Evolutionary conservation across 64 coral and sea anemone species (phyloP).

Genomic region (Montipora sp.): DNA sequence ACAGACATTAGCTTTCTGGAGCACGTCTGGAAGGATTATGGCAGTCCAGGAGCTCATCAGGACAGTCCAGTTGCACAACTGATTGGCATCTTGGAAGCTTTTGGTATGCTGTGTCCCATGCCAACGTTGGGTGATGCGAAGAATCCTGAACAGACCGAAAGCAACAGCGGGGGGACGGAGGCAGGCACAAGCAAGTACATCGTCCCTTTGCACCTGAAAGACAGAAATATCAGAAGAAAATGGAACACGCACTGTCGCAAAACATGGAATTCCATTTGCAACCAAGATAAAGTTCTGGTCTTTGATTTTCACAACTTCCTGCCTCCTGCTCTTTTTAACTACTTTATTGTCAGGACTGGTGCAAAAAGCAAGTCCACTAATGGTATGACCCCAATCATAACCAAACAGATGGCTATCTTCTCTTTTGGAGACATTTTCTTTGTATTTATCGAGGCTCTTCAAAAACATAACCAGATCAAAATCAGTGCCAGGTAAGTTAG

Average conservation of each 20-base stretch:
- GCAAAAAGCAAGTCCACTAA: slow-evolving; percentile 21
- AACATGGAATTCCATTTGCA: slow-evolving; percentile 8
- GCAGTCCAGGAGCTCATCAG: neutral
- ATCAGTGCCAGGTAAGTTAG: slow-evolving; percentile 48
- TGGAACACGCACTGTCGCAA: neutral
- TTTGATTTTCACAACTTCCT: slow-evolving; percentile 19
- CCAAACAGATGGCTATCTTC: slow-evolving; percentile 53
- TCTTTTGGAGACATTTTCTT: slow-evolving; percentile 64
- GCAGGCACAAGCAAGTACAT: neutral
- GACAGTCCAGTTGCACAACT: neutral
- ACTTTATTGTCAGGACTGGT: slow-evolving; percentile 40
- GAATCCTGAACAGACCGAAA: neutral
- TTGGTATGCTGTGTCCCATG: slow-evolving; percentile 24
- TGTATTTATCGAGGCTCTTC: slow-evolving; percentile 37
- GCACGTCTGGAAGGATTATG: slow-evolving; percentile 46
- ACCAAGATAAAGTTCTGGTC: slow-evolving; percentile 5
- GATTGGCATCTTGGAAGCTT: slow-evolving; percentile 30
- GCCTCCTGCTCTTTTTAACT: slow-evolving; percentile 33
- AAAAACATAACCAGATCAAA: slow-evolving; percentile 59
- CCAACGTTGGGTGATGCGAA: neutral
- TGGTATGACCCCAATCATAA: slow-evolving; percentile 55
- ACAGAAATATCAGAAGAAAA: neutral
- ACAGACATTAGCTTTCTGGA: slow-evolving; percentile 13
- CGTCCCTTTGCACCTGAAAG: neutral
- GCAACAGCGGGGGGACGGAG: neutral